Conservation (phyloP, 2,797 vertebrate species). For the Periophthalmus magnuspinnatus region DNA sequence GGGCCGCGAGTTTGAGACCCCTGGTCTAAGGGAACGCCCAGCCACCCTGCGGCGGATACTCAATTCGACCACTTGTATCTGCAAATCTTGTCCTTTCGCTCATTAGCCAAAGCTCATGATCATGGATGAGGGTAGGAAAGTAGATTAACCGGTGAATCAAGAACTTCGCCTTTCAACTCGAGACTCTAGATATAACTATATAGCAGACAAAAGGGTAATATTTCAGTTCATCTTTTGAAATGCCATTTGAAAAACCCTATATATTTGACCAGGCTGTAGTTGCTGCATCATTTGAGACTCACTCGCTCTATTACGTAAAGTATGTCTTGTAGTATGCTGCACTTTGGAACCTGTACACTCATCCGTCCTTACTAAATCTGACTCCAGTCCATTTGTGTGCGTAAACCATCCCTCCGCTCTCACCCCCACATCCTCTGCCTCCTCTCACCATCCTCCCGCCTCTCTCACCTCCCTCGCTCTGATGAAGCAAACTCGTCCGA, state of each 20-base stretch:
- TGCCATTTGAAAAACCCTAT: neutral
- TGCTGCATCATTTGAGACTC: neutral
- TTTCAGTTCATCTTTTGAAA: neutral
- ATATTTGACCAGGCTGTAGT: neutral
- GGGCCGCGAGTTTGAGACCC: too few species aligned
- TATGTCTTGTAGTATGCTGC: neutral
- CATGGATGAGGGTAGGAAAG: too few species aligned
- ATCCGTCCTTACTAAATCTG: conserved; percentile 22
- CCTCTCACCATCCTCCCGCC: conserved; percentile 48
- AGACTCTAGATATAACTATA: too few species aligned
- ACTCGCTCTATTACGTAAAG: neutral
- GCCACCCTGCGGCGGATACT: too few species aligned
- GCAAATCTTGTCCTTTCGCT: too few species aligned
- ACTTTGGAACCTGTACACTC: conserved; percentile 2
- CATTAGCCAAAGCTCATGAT: too few species aligned
- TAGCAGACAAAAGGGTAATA: too few species aligned
- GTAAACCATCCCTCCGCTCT: conserved; percentile 25
- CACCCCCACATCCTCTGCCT: conserved; percentile 34
- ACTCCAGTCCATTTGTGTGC: conserved; percentile 17
- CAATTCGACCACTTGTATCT: too few species aligned
- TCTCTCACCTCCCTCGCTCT: conserved; percentile 61
- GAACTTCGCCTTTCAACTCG: too few species aligned
- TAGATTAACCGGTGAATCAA: too few species aligned
- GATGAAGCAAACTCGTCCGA: conserved; percentile 45
- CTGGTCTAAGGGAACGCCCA: too few species aligned